Evolutionary conservation across 1,140 invertebrate genomes (phyloP).

Genomic region (Megathymus violae): DNA sequence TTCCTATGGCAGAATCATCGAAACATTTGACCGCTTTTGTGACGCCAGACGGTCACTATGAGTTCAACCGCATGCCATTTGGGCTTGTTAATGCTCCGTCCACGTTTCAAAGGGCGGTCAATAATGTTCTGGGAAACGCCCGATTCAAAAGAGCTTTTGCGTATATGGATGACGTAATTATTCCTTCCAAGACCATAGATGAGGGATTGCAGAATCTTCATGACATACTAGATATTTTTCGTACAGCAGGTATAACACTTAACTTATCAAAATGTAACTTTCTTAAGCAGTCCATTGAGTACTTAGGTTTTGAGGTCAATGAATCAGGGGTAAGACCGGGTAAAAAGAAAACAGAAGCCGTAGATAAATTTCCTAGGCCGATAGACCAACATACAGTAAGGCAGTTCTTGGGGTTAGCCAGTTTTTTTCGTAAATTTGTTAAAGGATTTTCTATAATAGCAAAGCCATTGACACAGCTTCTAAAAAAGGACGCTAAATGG

Average conservation of each 20-base stretch:
- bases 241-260: conserved; percentile 14
- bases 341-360: conserved; percentile 30
- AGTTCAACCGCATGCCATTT: conserved; percentile 45
- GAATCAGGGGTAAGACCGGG: conserved; percentile 27
- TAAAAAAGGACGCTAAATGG: conserved; percentile 44
- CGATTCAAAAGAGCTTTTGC: conserved; percentile 41
- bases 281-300: conserved; percentile 24
- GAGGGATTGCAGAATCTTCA: conserved; percentile 23
- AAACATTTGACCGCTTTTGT: conserved; percentile 24
- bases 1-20: conserved; percentile 17
- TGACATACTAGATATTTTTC: conserved; percentile 22
- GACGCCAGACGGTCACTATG: conserved; percentile 42
- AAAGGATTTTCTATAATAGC: conserved; percentile 47
- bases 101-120: conserved; percentile 46
- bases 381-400: conserved; percentile 33
- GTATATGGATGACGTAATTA: conserved; percentile 46
- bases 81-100: conserved; percentile 43
- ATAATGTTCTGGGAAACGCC: conserved; percentile 46
- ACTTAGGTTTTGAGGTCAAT: conserved; percentile 37
- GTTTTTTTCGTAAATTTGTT: conserved; percentile 62
- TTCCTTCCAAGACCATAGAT: conserved; percentile 16
- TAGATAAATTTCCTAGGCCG: conserved; percentile 33
- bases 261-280: conserved; percentile 40
- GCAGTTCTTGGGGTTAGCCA: conserved; percentile 42
- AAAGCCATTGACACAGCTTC: conserved; percentile 48